Percentiles rank a stretch among this genome's conserved stretches.
Conservation (phyloP, 2,888 invertebrate species). For the Chalcosyrphus nemorum region DNA sequence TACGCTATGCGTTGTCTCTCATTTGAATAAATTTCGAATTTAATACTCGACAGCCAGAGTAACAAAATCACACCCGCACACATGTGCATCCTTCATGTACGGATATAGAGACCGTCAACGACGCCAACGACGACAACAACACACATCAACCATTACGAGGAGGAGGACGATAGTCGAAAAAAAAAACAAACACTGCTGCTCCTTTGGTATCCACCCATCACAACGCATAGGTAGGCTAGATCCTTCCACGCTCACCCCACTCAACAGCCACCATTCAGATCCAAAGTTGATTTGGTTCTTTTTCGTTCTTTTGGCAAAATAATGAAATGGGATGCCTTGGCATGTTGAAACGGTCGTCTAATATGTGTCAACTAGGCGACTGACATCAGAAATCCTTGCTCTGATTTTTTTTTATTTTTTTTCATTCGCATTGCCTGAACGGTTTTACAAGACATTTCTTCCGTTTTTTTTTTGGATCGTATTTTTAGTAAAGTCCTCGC, state of each 20-base stretch:
- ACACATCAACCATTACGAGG: constrained; percentile 15
- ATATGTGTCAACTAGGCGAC: constrained; percentile 71
- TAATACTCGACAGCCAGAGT: constrained; percentile 40
- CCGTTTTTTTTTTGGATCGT: neutral
- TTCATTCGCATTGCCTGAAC: constrained; percentile 47
- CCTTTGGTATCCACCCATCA: neutral
- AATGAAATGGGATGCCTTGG: constrained; percentile 63
- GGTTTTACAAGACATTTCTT: constrained; percentile 63
- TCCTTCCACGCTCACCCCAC: neutral
- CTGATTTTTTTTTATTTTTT: constrained; percentile 42
- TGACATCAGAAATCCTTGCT: constrained; percentile 72
- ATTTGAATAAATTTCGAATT: constrained; percentile 63
- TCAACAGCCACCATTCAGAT: no score
- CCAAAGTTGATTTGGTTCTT: constrained; percentile 19
- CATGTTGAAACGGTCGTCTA: constrained; percentile 68
- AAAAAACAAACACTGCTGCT: no score
- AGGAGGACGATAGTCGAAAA: neutral
- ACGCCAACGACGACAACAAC: neutral
- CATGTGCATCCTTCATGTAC: constrained; percentile 1
- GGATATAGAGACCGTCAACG: neutral
- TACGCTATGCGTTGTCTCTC: constrained; percentile 45
- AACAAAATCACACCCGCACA: constrained; percentile 11
- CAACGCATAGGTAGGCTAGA: neutral
- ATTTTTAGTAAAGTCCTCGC: constrained; percentile 1
- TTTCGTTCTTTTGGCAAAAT: constrained; percentile 41